Evolutionary conservation across 2,888 invertebrate species (phyloP).

Genomic region (Conistra vaccinii): DNA sequence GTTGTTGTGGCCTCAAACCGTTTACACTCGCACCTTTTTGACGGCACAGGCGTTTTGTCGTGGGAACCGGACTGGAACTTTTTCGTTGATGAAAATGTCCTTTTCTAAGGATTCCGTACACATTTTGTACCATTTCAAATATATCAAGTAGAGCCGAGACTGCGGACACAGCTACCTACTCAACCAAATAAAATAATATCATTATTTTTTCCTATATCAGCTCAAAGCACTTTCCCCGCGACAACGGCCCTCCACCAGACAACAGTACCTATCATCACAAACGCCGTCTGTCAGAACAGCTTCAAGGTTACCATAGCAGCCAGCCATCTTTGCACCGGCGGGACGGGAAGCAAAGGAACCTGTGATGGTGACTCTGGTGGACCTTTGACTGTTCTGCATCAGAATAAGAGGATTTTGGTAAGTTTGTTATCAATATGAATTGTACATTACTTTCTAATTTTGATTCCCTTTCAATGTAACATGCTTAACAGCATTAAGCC

Average conservation of each 20-base stretch:
- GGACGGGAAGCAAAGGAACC: slow-evolving; percentile 81
- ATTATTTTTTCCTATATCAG: slow-evolving; percentile 60
- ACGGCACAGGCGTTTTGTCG: no score
- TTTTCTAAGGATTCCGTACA: no score
- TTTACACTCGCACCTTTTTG: no score
- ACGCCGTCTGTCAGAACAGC: slow-evolving; percentile 82
- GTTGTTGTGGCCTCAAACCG: no score
- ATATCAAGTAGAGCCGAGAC: not conserved
- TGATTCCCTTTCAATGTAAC: not conserved
- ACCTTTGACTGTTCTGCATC: slow-evolving; percentile 76
- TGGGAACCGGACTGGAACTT: no score
- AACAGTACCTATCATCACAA: slow-evolving; percentile 78
- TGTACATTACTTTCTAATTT: not conserved
- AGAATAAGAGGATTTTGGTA: slow-evolving; percentile 77
- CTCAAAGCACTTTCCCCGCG: slow-evolving; percentile 71
- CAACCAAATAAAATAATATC: no score
- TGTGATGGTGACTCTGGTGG: slow-evolving; percentile 88
- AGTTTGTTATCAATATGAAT: slow-evolving; percentile 23
- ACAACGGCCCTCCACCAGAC: slow-evolving; percentile 61
- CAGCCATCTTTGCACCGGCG: slow-evolving; percentile 87
- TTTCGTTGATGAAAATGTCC: no score
- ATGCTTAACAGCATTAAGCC: not conserved
- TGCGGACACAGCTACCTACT: no score
- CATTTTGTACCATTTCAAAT: not conserved
- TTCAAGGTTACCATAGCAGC: slow-evolving; percentile 79